Percentiles rank a stretch among this genome's conserved stretches.
Evolutionary conservation across 2,113 vertebrate species (phyloP).

Genomic region (Oxyruncus cristatus): DNA sequence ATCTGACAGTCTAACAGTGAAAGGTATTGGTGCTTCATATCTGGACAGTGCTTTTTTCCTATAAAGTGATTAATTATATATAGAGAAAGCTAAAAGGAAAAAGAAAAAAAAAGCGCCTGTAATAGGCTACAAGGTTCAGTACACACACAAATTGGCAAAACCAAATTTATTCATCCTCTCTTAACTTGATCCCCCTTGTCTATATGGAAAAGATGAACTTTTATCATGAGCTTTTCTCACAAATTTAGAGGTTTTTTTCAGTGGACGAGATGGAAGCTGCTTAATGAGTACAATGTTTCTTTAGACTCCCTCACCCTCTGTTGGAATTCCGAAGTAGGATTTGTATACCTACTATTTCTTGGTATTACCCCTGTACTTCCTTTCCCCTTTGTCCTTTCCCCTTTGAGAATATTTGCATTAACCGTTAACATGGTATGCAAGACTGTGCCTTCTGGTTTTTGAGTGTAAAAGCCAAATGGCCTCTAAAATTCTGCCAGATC

Average conservation of each 20-base stretch:
- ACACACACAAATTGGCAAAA: not conserved
- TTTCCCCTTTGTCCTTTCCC: not conserved
- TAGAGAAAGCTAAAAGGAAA: not conserved
- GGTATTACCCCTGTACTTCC: not conserved
- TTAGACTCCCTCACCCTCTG: not conserved
- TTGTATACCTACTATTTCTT: not conserved
- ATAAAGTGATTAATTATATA: not conserved
- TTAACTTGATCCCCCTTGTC: not conserved
- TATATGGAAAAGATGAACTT: not conserved
- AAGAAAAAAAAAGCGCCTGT: not conserved
- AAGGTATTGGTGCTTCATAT: not conserved
- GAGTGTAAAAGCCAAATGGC: not conserved
- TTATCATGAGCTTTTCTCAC: not conserved
- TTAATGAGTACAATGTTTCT: not conserved
- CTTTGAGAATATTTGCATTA: not conserved
- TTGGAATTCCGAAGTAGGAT: not conserved
- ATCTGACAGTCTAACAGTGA: not conserved
- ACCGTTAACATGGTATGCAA: not conserved
- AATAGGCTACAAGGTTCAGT: not conserved
- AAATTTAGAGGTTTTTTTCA: not conserved
- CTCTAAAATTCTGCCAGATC: not conserved
- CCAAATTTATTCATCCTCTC: not conserved
- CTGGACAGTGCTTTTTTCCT: not conserved
- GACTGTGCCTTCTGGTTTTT: not conserved
- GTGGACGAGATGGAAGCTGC: not conserved